Percentiles rank a stretch among this genome's conserved stretches.
phyloP scores from a whole-genome alignment of 1,140 invertebrate species.

The Ips typographus region DNA sequence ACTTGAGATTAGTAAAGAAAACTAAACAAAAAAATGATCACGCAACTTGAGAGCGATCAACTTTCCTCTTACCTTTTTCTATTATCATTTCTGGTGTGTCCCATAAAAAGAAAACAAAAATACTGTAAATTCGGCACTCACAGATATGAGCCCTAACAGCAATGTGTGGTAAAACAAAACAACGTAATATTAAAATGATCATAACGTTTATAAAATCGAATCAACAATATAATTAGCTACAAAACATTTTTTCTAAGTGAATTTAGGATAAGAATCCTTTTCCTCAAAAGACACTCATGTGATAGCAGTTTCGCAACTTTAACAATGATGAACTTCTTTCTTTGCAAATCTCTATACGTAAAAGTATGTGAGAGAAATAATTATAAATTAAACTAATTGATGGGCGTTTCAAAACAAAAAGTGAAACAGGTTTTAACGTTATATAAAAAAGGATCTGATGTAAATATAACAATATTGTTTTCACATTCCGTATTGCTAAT shows the following conservation, averaged over 20 bases:
- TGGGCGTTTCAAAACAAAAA: not conserved
- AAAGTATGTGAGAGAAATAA: not conserved
- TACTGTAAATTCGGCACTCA: too few relatives aligned
- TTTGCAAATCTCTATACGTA: not conserved
- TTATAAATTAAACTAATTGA: not conserved
- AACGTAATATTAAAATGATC: slow-evolving; percentile 19
- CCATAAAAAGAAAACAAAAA: too few relatives aligned
- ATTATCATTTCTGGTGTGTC: too few relatives aligned
- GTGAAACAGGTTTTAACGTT: slow-evolving; percentile 19
- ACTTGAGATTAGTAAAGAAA: too few relatives aligned
- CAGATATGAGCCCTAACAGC: too few relatives aligned
- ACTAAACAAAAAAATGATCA: too few relatives aligned
- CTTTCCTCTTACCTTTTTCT: too few relatives aligned
- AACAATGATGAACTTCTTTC: slow-evolving; percentile 8
- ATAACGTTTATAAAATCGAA: slow-evolving; percentile 36
- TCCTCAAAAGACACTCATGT: slow-evolving; percentile 32
- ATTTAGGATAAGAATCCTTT: slow-evolving; percentile 23
- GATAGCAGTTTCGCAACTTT: slow-evolving; percentile 15
- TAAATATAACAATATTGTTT: slow-evolving; percentile 29
- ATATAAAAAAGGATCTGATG: slow-evolving; percentile 33
- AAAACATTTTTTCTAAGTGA: slow-evolving; percentile 24
- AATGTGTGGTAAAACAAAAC: too few relatives aligned
- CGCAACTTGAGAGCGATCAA: too few relatives aligned
- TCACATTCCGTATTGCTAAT: slow-evolving; percentile 38
- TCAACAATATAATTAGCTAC: slow-evolving; percentile 33